Evolutionary conservation across 2,113 vertebrate genomes (phyloP).

Genomic region (Halcyon senegalensis): DNA sequence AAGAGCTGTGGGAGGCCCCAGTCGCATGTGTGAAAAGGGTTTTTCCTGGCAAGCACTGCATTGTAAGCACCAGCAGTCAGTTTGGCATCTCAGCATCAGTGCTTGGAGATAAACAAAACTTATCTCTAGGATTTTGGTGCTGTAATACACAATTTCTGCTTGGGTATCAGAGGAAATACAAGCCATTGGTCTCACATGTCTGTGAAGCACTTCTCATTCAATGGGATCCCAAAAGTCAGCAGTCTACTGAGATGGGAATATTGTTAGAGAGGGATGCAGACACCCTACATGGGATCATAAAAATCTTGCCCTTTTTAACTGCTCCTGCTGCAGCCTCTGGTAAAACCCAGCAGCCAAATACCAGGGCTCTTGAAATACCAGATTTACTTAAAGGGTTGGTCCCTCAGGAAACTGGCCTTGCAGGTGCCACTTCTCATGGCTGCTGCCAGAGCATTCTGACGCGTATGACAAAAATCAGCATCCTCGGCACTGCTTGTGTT

Average conservation of each 20-base stretch:
- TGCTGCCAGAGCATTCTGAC: neutral
- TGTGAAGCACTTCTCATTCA: neutral
- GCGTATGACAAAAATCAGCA: neutral
- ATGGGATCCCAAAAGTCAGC: neutral
- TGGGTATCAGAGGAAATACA: neutral
- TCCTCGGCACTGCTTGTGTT: fast-evolving
- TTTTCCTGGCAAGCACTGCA: neutral
- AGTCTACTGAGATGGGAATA: neutral
- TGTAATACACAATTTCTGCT: neutral
- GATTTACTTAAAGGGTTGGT: neutral
- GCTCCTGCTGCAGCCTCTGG: neutral
- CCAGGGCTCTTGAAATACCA: neutral
- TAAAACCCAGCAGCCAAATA: neutral
- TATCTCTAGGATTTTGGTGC: neutral
- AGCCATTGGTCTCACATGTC: neutral
- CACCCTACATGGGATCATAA: neutral
- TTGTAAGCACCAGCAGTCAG: neutral
- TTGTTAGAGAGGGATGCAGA: neutral
- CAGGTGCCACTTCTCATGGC: neutral
- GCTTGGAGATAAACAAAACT: neutral
- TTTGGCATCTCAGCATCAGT: neutral
- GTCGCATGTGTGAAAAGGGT: fast-evolving
- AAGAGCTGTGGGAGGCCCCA: neutral
- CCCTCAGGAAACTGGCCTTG: neutral
- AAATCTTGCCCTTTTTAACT: neutral